Percentiles rank a stretch among this genome's conserved stretches.
Conservation (phyloP, 2,113 vertebrate species). For the Acanthochromis polyacanthus region DNA sequence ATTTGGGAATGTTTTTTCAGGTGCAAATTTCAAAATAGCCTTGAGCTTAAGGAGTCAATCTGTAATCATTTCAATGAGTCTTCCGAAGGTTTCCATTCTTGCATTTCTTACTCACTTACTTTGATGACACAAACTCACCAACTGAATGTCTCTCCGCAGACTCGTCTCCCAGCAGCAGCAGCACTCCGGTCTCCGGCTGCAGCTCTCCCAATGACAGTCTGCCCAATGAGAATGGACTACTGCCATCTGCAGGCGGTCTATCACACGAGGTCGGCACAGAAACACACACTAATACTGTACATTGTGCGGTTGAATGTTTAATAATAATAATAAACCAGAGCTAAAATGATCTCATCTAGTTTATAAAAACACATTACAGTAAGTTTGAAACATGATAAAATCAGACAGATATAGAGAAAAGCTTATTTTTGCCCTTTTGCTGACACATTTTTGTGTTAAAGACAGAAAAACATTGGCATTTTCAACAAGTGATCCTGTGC, state of each 20-base stretch:
- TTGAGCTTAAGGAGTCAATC: too few relatives aligned
- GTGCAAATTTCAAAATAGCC: too few relatives aligned
- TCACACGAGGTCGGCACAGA: slow-evolving; percentile 85
- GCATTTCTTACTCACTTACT: too few relatives aligned
- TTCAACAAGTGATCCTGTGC: background rate
- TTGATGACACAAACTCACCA: too few relatives aligned
- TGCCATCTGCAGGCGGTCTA: slow-evolving; percentile 78
- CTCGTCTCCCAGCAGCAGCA: slow-evolving; percentile 96
- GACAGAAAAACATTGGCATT: slow-evolving; percentile 1
- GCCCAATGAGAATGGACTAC: slow-evolving; percentile 82
- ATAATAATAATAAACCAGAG: background rate
- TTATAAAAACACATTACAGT: background rate
- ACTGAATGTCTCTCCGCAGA: slow-evolving; percentile 79
- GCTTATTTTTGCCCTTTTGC: background rate
- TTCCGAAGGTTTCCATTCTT: too few relatives aligned
- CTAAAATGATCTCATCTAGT: too few relatives aligned
- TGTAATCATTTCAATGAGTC: too few relatives aligned
- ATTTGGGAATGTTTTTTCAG: too few relatives aligned
- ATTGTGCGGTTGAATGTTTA: background rate
- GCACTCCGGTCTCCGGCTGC: slow-evolving; percentile 94
- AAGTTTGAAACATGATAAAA: background rate
- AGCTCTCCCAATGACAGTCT: slow-evolving; percentile 95
- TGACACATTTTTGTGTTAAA: background rate
- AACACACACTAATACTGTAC: too few relatives aligned
- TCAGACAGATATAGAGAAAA: background rate